Percentiles rank a stretch among this genome's conserved stretches.
phyloP scores from a whole-genome alignment of 2,113 vertebrate species.

The Petaurus breviceps region DNA sequence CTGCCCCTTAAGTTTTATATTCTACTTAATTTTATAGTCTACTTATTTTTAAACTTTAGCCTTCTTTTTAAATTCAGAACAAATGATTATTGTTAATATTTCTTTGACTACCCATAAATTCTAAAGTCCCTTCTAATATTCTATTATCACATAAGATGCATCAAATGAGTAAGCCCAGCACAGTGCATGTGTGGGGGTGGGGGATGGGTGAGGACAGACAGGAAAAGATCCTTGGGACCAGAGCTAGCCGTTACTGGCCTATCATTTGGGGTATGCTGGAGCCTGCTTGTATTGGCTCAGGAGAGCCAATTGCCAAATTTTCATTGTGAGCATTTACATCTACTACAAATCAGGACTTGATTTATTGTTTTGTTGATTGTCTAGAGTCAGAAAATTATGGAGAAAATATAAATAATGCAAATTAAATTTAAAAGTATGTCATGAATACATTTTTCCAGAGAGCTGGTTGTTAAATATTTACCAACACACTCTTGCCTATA shows the following conservation, averaged over 20 bases:
- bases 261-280: neutral
- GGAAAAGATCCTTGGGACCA: neutral
- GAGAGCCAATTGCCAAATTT: neutral
- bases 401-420: neutral
- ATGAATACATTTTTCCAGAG: neutral
- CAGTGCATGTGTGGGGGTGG: neutral
- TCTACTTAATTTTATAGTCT: neutral
- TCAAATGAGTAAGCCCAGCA: neutral
- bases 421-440: neutral
- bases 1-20: neutral
- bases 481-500: neutral
- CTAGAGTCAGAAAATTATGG: neutral
- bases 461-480: neutral
- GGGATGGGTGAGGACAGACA: neutral
- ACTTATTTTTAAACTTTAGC: neutral
- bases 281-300: neutral
- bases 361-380: neutral
- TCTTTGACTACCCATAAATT: neutral
- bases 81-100: neutral
- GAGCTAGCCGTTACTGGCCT: neutral
- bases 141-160: neutral
- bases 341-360: neutral
- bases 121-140: neutral
- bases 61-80: neutral
- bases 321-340: neutral